Percentiles rank a stretch among this genome's conserved stretches.
Evolutionary conservation across 2,113 vertebrate species (phyloP).

Genomic region (Istiophorus platypterus): DNA sequence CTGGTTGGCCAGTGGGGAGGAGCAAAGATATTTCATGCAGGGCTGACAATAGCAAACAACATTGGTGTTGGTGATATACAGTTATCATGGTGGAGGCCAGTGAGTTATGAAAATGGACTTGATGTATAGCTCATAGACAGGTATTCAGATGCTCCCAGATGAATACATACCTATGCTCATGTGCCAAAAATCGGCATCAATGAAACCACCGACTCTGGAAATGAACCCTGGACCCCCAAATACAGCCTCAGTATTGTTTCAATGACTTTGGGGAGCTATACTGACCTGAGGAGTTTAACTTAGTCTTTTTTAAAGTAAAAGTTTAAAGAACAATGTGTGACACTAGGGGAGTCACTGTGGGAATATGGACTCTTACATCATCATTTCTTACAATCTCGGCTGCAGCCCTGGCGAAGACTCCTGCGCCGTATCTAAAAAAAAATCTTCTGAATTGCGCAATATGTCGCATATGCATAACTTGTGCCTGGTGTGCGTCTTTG

Average conservation of each 20-base stretch:
- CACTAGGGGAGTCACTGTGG: background rate
- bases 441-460: background rate
- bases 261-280: background rate
- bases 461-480: background rate
- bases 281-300: background rate
- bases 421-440: background rate
- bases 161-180: constrained; percentile 9
- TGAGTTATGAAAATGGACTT: constrained; percentile 8
- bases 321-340: background rate
- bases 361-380: background rate
- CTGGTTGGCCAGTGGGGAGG: constrained; percentile 56
- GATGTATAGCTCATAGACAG: background rate
- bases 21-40: constrained; percentile 66
- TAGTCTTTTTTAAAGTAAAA: background rate
- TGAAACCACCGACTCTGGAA: background rate
- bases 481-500: background rate
- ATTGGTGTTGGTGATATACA: constrained; percentile 61
- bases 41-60: constrained; percentile 42
- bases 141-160: background rate
- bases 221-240: background rate
- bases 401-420: background rate
- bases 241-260: background rate
- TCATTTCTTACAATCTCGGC: background rate
- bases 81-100: constrained; percentile 43
- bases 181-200: background rate